A percentile compares a stretch with the other conserved stretches of the same genome.
These are phyloP conservation scores for Charanyca ferruginea DNA, from an alignment of 2,888 invertebrate genomes.

Conservation along the genomic window DNA sequence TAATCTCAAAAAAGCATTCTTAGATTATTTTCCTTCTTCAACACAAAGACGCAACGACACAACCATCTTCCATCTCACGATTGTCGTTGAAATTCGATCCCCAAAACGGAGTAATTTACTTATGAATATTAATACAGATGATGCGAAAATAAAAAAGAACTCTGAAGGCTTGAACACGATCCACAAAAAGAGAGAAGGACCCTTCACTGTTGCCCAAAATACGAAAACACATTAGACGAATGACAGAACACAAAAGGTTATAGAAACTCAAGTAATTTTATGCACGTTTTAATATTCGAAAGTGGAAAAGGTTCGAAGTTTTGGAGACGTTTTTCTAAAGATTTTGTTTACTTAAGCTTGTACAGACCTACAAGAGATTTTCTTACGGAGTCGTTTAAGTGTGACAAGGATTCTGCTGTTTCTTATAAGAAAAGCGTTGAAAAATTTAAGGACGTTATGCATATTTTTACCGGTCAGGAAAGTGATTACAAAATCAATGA, in stretches of 20 bases:
- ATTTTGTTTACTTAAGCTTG: constrained; percentile 25
- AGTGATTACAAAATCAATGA: too few relatives aligned
- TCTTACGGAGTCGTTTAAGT: constrained; percentile 21
- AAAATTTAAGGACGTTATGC: too few relatives aligned
- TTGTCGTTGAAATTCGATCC: constrained; percentile 54
- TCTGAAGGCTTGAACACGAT: constrained; percentile 76
- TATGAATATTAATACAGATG: constrained; percentile 89
- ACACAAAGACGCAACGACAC: constrained; percentile 36
- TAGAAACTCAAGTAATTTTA: constrained; percentile 80
- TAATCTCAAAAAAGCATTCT: constrained; percentile 4
- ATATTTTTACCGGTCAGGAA: too few relatives aligned
- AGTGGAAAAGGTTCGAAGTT: constrained; percentile 68
- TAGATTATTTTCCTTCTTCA: constrained; percentile 41
- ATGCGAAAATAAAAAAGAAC: constrained; percentile 74
- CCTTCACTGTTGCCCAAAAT: constrained; percentile 79
- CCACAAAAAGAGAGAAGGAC: constrained; percentile 78
- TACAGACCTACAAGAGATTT: constrained; percentile 18
- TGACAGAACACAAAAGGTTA: constrained; percentile 86
- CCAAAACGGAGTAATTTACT: constrained; percentile 86
- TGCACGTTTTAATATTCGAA: constrained; percentile 85
- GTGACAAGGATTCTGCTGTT: neutral
- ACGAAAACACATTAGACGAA: constrained; percentile 88
- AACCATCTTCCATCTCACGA: constrained; percentile 13
- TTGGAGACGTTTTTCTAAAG: constrained; percentile 40
- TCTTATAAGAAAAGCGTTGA: neutral